phyloP scores from a whole-genome alignment of 1,140 invertebrate genomes.

The Drosophila ironensis region DNA sequence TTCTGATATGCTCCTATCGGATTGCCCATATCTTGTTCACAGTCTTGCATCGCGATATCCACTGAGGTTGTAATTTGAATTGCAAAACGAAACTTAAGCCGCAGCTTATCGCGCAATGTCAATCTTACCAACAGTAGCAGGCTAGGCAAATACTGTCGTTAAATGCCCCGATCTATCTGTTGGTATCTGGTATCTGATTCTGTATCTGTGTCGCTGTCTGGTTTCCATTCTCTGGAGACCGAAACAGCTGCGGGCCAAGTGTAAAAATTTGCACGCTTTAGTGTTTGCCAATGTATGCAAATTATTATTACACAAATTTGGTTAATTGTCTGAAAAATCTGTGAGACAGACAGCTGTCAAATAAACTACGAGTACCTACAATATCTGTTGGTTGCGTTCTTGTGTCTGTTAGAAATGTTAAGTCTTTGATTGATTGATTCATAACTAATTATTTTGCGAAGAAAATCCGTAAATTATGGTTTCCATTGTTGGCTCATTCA shows the following conservation, averaged over 20 bases:
- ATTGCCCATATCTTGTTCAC: conserved; percentile 27
- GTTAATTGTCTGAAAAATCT: conserved; percentile 37
- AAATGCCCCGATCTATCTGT: conserved; percentile 11
- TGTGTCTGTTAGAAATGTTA: no score
- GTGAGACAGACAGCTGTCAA: not conserved
- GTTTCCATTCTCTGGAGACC: conserved; percentile 4
- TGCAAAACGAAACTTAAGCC: conserved; percentile 43
- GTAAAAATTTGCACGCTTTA: conserved; percentile 25
- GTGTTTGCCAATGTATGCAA: conserved; percentile 52
- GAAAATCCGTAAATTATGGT: no score
- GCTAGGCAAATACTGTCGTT: conserved; percentile 18
- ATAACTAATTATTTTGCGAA: no score
- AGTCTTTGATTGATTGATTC: no score
- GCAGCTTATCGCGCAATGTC: conserved; percentile 38
- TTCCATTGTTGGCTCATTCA: no score
- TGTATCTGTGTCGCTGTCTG: conserved; percentile 15
- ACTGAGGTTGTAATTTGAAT: conserved; percentile 58
- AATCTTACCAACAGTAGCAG: conserved; percentile 55
- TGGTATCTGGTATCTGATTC: conserved; percentile 25
- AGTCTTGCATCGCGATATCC: conserved; percentile 32
- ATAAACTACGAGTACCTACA: no score
- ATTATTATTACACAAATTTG: conserved; percentile 47
- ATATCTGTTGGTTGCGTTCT: no score
- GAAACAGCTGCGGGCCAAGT: conserved; percentile 32
- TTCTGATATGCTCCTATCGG: conserved; percentile 43